phyloP scores from a whole-genome alignment of 2,888 invertebrate genomes.

The Diarsia brunnea region DNA sequence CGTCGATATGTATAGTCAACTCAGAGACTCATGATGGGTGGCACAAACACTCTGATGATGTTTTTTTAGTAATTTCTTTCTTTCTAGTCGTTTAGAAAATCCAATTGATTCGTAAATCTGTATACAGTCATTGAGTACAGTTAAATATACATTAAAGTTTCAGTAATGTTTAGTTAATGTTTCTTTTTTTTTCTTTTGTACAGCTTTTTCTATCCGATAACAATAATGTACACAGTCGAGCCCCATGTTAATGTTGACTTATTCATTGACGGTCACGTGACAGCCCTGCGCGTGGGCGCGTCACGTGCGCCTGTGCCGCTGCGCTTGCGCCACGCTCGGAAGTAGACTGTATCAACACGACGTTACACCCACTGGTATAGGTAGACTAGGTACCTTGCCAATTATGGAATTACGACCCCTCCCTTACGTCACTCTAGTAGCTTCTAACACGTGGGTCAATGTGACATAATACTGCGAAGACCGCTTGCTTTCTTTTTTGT shows the following conservation, averaged over 20 bases:
- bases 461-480: conserved; percentile 40
- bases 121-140: conserved; percentile 15
- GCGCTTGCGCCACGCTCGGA: conserved; percentile 81
- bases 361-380: conserved; percentile 69
- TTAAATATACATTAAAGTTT: conserved; percentile 11
- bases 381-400: conserved; percentile 50
- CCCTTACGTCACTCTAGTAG: conserved; percentile 69
- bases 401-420: conserved; percentile 67
- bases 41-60: background rate
- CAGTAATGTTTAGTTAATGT: conserved; percentile 36
- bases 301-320: conserved; percentile 72
- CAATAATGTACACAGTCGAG: conserved; percentile 46
- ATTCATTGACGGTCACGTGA: conserved; percentile 63
- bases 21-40: no score
- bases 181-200: conserved; percentile 47
- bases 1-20: no score
- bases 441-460: conserved; percentile 45
- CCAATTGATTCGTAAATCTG: background rate
- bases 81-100: background rate
- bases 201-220: conserved; percentile 47
- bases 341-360: conserved; percentile 78
- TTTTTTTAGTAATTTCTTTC: background rate
- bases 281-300: conserved; percentile 67
- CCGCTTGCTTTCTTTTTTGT: conserved; percentile 67
- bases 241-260: conserved; percentile 53